Base-by-base conservation (phyloP, 2,113 vertebrate genomes). In the Peucedramus taeniatus region DNA sequence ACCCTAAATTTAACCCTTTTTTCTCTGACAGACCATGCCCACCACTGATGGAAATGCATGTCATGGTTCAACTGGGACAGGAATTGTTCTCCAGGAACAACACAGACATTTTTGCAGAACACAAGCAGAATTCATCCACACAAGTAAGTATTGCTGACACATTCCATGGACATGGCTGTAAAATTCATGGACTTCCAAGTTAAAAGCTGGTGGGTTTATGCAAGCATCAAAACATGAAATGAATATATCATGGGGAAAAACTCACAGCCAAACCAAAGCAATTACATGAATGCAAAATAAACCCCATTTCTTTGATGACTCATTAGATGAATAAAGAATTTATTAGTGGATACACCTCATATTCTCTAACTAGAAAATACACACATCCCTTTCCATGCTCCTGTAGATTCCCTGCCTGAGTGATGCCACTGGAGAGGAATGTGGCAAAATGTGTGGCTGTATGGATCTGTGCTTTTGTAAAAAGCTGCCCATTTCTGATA, bases 1-100 rank as follows among this genome's bases (percentile, higher is more conserved):
- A 80, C 83, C 89, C 90, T 85, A 37, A 75, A 93, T 77, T 75
- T 94, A 92, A 96, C 90, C 75, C 80, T 72, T 95, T 86, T 78
- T 54, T 91, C 82, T 82, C 93, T 61, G 64, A 50, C 81, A 85
- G 59, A 16, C 66, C 87, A 35, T 1, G 50, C 81, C n/a, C 9
- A 61, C 15, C 33, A 6, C 33, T 9, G 85, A 30, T 42, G 45
- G 28, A 81, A 94, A 78, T 11, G 63, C n/a, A 72, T 27, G 2
- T 40, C 49, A 69, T 6, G 56, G 69, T 23, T 61, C 61, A 75
- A n/a, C 42, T 69, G 1, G 0, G 66, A 79, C 85, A 45, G 63
- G 53, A 90, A 57, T 30, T 26, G 57, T 54, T 94, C 71, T 84
- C 78, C 71, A 57, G 80, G 68, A 92, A 45, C 0, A 8, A 92